phyloP scores from a whole-genome alignment of 64 coral and sea anemone genomes.

The Montipora capricornis region DNA sequence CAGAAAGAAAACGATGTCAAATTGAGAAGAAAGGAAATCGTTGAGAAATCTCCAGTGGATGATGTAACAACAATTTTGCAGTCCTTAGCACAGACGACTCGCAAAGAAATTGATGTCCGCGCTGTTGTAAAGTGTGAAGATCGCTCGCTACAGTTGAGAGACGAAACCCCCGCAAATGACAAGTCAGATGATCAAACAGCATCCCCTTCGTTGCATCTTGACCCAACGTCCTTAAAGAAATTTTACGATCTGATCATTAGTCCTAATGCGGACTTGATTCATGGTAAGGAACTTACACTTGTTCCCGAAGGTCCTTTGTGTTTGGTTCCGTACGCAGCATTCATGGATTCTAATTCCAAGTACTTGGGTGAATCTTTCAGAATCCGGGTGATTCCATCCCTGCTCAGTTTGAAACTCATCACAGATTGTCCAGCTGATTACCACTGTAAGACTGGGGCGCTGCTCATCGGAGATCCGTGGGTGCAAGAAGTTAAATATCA shows the following conservation, averaged over 20 bases:
- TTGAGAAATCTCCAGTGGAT: neutral
- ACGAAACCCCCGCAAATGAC: neutral
- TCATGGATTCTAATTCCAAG: neutral
- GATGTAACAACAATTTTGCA: neutral
- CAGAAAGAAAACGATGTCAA: neutral
- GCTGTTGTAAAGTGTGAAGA: neutral
- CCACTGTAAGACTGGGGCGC: neutral
- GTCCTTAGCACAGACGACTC: neutral
- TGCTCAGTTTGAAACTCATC: neutral
- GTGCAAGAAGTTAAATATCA: neutral
- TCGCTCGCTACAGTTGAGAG: neutral
- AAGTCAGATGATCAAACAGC: neutral
- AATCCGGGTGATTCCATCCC: conserved; percentile 18
- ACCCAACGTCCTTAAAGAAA: neutral
- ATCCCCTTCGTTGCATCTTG: neutral
- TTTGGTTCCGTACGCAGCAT: neutral
- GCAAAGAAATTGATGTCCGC: neutral
- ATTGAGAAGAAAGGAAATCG: too few relatives aligned
- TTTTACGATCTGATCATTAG: neutral
- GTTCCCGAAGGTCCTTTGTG: neutral
- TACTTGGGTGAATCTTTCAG: neutral
- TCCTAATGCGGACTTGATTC: neutral
- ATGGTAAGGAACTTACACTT: neutral
- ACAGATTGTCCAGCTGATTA: neutral
- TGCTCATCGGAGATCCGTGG: conserved; percentile 8